Base-by-base conservation (phyloP, 2,797 vertebrate genomes). In the Tenualosa thibaudeaui region DNA sequence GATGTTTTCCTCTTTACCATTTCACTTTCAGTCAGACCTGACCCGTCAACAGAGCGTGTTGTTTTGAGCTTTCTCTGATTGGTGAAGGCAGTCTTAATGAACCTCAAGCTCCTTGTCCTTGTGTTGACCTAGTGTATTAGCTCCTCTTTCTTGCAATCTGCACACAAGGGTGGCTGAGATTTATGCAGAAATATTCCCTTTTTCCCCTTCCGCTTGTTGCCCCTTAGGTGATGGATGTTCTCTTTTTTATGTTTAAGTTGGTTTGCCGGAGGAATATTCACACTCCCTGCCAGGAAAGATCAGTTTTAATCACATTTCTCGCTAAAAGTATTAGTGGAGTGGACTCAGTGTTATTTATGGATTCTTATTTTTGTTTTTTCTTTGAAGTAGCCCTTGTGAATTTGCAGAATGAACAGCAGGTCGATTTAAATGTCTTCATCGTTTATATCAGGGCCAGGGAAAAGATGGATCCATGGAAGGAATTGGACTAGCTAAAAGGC, bases 261-360 rank as follows among this genome's bases (percentile, higher is more conserved):
- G 37, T 40, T 19, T 40, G 15, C 31, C 15, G 12, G 31, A 75
- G 37, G 31, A 43, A 43, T 75, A 75, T 40, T 40, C 31, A 19
- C 31, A 19, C 37, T 13, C 37, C 31, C 17, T 43, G 68, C 31
- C 15, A 43, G 37, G 68, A 75, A 75, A 43, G 31, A 75, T 75
- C 31, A 75, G 17, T 75, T 75, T 40, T 40, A 75, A 75, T 75
- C 68, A 43, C 68, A 75, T 75, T 75, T 75, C 68, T 43, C 68
- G 4, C 31, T 75, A 31, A 40, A 40, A 40, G 15, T 43, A 75
- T 40, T 37, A 75, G 68, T 43, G 68, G 31, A 40, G 68, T 15
- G 7, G 17, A 75, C 31, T 8, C 37, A 75, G 68, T 19, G 68
- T 75, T 75, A 43, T 17, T 75, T 43, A 75, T 43, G 31, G 68